A percentile compares a stretch with the other conserved stretches of the same genome.
Conservation (phyloP, 1,140 invertebrate species). For the Elysia chlorotica region DNA sequence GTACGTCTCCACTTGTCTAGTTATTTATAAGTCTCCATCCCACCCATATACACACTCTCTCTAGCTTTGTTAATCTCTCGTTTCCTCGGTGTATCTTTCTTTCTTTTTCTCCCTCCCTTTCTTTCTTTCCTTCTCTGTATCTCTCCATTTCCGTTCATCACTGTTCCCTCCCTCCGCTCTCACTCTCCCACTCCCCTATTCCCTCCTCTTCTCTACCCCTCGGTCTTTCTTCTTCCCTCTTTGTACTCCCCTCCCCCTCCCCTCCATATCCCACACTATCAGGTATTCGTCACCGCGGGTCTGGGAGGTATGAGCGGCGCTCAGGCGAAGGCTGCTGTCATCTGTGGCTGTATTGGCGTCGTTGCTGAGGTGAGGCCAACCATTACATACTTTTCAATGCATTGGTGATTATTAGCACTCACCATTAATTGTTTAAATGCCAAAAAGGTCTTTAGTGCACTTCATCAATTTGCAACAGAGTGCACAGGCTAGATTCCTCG, state of each 20-base stretch:
- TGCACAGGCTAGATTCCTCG: no score
- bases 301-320: slow-evolving; percentile 76
- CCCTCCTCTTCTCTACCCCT: background rate
- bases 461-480: no score
- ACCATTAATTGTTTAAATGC: background rate
- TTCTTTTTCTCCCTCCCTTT: background rate
- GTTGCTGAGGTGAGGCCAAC: slow-evolving; percentile 69
- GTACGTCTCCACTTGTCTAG: background rate
- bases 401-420: slow-evolving; percentile 1
- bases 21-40: background rate
- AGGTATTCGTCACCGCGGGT: slow-evolving; percentile 72
- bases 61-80: background rate
- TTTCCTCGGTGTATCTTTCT: background rate
- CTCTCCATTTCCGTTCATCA: background rate
- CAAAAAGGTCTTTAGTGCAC: no score
- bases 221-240: background rate
- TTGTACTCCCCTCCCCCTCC: background rate
- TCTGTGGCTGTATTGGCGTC: slow-evolving; percentile 72
- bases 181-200: background rate
- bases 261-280: background rate
- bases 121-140: background rate
- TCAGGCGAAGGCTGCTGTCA: slow-evolving; percentile 73
- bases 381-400: background rate
- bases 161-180: background rate
- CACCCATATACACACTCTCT: background rate